Evolutionary conservation across 1,140 invertebrate genomes (phyloP).

Genomic region (Meteorus sp.): DNA sequence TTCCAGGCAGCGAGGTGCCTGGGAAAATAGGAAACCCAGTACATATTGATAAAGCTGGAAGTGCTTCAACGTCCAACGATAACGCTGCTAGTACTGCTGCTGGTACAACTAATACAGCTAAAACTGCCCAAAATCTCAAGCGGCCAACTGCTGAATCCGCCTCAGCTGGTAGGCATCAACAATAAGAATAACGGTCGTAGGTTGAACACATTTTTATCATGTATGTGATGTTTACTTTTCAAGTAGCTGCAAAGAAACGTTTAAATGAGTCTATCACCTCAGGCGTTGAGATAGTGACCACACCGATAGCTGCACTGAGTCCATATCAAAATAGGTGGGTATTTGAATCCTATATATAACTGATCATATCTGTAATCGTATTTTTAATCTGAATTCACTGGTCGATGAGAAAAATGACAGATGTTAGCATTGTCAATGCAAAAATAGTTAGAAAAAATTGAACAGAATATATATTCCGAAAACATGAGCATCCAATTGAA

Average conservation of each 20-base stretch:
- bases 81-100: slow-evolving; percentile 32
- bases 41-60: slow-evolving; percentile 38
- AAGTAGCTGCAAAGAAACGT: slow-evolving; percentile 5
- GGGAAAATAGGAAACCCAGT: slow-evolving; percentile 78
- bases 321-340: slow-evolving; percentile 89
- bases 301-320: slow-evolving; percentile 78
- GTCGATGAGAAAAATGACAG: too few relatives aligned
- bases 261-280: slow-evolving; percentile 30
- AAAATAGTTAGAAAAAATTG: too few relatives aligned
- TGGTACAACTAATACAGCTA: not conserved
- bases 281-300: slow-evolving; percentile 39
- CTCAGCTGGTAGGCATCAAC: too few relatives aligned
- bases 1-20: slow-evolving; percentile 70
- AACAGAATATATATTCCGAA: too few relatives aligned
- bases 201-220: not conserved
- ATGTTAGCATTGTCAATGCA: too few relatives aligned
- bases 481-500: too few relatives aligned
- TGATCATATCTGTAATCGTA: too few relatives aligned
- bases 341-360: not conserved
- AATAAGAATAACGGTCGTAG: not conserved
- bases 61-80: slow-evolving; percentile 29
- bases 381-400: too few relatives aligned
- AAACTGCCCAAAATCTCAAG: too few relatives aligned
- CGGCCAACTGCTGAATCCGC: too few relatives aligned
- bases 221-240: not conserved